Percentiles rank a stretch among this genome's conserved stretches.
These are phyloP conservation scores for Uropsilus gracilis DNA, from an alignment of 2,113 vertebrate species.

Conservation along the genomic window DNA sequence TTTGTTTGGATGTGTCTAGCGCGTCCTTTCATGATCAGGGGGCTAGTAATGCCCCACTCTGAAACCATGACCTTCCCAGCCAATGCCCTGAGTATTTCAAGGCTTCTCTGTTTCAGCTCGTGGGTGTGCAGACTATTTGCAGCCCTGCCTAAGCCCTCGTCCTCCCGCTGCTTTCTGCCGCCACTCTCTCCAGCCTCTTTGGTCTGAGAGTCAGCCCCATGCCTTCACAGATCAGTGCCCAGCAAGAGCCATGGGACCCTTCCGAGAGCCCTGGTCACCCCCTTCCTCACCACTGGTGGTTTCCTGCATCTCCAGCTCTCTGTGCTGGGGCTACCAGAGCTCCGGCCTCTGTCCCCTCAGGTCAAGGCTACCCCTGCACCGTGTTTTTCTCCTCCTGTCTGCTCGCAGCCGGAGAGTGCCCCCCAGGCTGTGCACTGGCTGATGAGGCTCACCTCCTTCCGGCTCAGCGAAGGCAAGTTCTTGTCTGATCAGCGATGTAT, in stretches of 20 bases:
- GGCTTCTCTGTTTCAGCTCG: background rate
- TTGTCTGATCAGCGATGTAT: too few species aligned
- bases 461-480: too few species aligned
- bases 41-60: background rate
- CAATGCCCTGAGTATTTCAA: background rate
- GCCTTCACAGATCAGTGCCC: background rate
- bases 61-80: background rate
- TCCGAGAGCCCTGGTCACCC: background rate
- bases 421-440: background rate
- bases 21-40: background rate
- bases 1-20: background rate
- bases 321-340: background rate
- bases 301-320: background rate
- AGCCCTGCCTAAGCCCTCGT: background rate
- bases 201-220: background rate
- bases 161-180: background rate
- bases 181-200: background rate
- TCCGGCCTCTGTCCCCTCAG: background rate
- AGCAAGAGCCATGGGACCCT: background rate
- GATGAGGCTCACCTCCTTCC: background rate
- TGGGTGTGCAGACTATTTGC: background rate
- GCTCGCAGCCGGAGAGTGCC: background rate
- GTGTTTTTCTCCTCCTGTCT: background rate
- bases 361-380: background rate
- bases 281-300: background rate